Base-by-base conservation (phyloP, 1,140 invertebrate genomes). In the Cardiocondyla obscurior region DNA sequence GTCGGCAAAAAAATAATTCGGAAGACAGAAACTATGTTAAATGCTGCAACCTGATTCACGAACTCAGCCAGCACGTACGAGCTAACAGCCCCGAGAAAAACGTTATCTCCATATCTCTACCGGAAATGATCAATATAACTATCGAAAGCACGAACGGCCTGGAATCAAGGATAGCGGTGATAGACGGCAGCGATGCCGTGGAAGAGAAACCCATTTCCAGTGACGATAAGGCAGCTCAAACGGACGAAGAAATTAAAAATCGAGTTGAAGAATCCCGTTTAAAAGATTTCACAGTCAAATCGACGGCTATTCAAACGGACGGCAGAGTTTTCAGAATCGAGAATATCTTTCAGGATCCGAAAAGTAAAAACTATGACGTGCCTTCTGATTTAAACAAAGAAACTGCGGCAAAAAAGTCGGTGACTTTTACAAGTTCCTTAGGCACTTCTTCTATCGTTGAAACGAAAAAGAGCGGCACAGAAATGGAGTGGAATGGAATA, bases 71-170 rank as follows among this genome's bases (percentile, higher is more conserved):
- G 28, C 25, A 8, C 3, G 28, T 25, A 3, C 6, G 53, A 5
- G 2, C 14, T 0, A 57, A 1, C 10, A 85, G 12, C 30, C 14
- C 44, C 1, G 91, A 93, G 7, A 92, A 85, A 25, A 92, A 88
- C 42, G 81, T 91, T 2, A 91, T 93, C 33, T 92, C 90, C 0
- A 93, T 94, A 69, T 91, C 88, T 0, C 42, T 94, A 33, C 91
- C 92, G 2, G 91, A 94, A 44, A 89, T 90, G 62, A 82, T 94
- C 12, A 92, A 82, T 19, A 93, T 94, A 46, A 92, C 90, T 4
- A 91, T 94, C 6, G 92, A 93, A 39, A 92, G 90, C 0, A 70
- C 89, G 0, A 90, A 85, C 36, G 51, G 55, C 14, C 53, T 92
- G 12, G 92, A 93, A 12, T 92, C 92, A 0, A 92, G 79, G 49